Evolutionary conservation across 92 coral and sea anemone species (phyloP), one percentile per base, ranked within the genome.

Genomic region (Epizoanthus illoricatus): DNA sequence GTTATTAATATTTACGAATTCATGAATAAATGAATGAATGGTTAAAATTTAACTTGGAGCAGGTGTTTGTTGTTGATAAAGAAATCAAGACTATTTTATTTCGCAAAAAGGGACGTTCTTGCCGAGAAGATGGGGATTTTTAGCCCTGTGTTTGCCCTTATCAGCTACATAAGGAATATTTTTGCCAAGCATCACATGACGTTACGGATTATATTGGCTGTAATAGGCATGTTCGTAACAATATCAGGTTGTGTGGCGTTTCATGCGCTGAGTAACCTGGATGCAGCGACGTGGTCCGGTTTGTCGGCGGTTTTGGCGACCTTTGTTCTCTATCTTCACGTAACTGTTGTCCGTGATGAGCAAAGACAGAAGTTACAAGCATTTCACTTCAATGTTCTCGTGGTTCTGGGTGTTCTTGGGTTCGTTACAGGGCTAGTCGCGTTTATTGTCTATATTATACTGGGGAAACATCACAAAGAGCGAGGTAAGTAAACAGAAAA

Each of bases 251-350:
- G 65, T 74, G 60, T 74, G 17, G 65, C 7, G 80, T 74, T 56
- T 74, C 65, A 66, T 23, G 80, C 57, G 16, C 65, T 74, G 24
- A 65, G 65, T 20, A 74, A 74, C 28, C 57, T 57, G 10, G 65
- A 74, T 45, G 80, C 80, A 8, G 80, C 45, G 5, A 57, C 60
- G 0, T 74, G 80, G 80, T 18, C 80, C 23, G 80, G 65, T 15
- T 74, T 74, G n/a, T 74, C 80, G 21, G 66, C 80, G 5, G 66
- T 74, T 12, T 52, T 74, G 9, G 80, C 80, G 2, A 74, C 23
- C 3, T 13, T 74, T 33, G 65, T 74, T 65, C 47, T 74, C 5
- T 74, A 20, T 74, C 36, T 74, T 57, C 80, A 74, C 65, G n/a
- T 74, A 63, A 49, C 24, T n/a, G 60, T 56, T 15, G 2, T 24